Evolutionary conservation across 2,797 vertebrate species (phyloP), one percentile per base, ranked within the genome.

Genomic region (Synaphobranchus kaupii): DNA sequence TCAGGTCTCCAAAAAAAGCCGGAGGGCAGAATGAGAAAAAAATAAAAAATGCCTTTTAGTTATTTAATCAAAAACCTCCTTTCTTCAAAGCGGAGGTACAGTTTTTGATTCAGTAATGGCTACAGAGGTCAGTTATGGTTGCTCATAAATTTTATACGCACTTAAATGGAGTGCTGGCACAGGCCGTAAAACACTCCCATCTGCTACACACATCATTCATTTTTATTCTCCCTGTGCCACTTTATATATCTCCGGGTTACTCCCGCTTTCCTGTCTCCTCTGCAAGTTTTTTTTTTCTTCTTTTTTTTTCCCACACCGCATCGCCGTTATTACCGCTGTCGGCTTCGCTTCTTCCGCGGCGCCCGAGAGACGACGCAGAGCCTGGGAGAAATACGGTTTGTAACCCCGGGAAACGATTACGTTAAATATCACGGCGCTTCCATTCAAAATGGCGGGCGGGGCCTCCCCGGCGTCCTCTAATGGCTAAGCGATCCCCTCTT

Each of bases 81-180:
- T 82, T 78, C 31, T 31, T 34, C 88, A 87, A 86, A 91, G 89
- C 86, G 90, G 90, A 89, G 73, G 90, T 93, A 90, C 86, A 89
- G 91, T 93, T 92, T 92, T 87, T 89, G 90, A 90, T 86, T 89
- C 90, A 86, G 91, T 87, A n/a, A 88, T 85, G 89, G 90, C 91
- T 91, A 91, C 92, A 93, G 92, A 92, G 94, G 95, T 95, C 94
- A 95, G 92, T 95, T 95, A 95, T 92, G 90, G 93, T 86, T 76
- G 88, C 85, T 93, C 91, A 93, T 95, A 94, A 94, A 95, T 95
- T 94, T 96, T 90, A 95, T 92, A 94, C 92, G 93, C 93, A 94
- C 94, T 95, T 95, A 94, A 95, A 96, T 88, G 92, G 92, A 96
- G 95, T 93, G 93, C 91, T 25, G 88, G 92, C 91, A 88, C 94